Evolutionary conservation across 2,797 vertebrate species (phyloP).

Genomic region (Acrocephalus scirpaceus): DNA sequence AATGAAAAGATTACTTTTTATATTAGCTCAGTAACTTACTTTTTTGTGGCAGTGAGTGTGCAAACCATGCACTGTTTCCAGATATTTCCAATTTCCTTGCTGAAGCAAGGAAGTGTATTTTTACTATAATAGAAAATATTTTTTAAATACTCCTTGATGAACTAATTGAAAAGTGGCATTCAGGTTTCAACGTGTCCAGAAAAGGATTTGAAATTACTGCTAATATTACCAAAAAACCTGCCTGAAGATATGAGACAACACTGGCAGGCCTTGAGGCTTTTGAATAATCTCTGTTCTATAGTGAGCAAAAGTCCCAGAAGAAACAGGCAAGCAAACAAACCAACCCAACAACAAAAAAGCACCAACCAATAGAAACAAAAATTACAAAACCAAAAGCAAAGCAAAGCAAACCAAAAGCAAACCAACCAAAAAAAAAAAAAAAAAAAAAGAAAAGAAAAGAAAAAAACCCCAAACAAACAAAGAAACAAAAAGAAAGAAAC

Average conservation of each 20-base stretch:
- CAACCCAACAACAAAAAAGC: rapidly evolving
- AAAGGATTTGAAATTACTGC: background rate
- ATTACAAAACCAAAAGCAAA: background rate
- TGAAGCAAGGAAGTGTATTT: background rate
- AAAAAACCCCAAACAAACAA: background rate
- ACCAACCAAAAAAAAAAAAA: background rate
- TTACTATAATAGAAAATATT: background rate
- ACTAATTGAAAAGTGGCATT: background rate
- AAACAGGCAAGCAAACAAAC: background rate
- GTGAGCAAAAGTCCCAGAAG: background rate
- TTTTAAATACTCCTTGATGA: background rate
- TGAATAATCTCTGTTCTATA: background rate
- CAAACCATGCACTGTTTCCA: background rate
- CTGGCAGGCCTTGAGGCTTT: background rate
- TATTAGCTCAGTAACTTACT: background rate
- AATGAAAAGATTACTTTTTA: background rate
- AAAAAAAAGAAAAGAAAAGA: background rate
- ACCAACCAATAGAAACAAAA: background rate
- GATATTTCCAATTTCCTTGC: no score
- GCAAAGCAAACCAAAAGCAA: background rate
- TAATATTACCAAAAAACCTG: background rate
- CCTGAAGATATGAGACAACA: background rate
- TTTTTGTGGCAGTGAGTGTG: background rate
- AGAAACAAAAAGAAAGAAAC: background rate
- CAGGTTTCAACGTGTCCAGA: background rate